Evolutionary conservation across 2,888 invertebrate species (phyloP).

Genomic region (Drosophila falleni): DNA sequence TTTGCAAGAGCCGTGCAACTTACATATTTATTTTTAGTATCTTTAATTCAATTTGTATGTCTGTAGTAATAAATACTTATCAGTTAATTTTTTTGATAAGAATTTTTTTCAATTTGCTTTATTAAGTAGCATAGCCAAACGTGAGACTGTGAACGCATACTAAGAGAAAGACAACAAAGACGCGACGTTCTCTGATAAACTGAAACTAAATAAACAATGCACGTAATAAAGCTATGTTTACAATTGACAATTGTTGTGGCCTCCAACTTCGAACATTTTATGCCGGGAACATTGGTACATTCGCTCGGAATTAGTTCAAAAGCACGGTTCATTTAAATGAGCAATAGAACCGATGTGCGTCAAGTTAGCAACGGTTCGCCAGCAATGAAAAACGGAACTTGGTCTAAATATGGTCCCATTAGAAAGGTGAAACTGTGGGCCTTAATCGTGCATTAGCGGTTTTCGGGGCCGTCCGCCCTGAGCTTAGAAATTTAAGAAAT

Average conservation of each 20-base stretch:
- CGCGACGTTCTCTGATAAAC: not conserved
- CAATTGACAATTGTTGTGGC: not conserved
- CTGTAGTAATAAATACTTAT: conserved; percentile 8
- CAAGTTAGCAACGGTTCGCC: too few species aligned
- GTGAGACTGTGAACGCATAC: conserved; percentile 4
- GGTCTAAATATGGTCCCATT: too few species aligned
- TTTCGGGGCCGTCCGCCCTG: too few species aligned
- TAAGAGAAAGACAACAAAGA: not conserved
- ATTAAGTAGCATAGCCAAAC: conserved; percentile 1
- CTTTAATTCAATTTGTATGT: not conserved
- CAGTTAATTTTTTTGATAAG: conserved; percentile 11
- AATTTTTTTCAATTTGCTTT: conserved; percentile 5
- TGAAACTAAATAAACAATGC: conserved; percentile 1
- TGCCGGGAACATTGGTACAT: not conserved
- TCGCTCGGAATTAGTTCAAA: too few species aligned
- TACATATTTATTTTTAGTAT: conserved; percentile 4
- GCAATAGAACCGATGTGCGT: too few species aligned
- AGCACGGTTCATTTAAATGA: too few species aligned
- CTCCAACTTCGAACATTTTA: not conserved
- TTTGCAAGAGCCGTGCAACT: not conserved
- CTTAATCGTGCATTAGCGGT: too few species aligned
- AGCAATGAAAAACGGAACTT: too few species aligned
- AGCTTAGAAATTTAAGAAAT: too few species aligned
- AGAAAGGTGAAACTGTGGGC: too few species aligned
- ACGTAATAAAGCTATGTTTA: not conserved